Evolutionary conservation across 1,140 invertebrate species (phyloP), one percentile per base, ranked within the genome.

Genomic region (Chrysomallon squamiferum): DNA sequence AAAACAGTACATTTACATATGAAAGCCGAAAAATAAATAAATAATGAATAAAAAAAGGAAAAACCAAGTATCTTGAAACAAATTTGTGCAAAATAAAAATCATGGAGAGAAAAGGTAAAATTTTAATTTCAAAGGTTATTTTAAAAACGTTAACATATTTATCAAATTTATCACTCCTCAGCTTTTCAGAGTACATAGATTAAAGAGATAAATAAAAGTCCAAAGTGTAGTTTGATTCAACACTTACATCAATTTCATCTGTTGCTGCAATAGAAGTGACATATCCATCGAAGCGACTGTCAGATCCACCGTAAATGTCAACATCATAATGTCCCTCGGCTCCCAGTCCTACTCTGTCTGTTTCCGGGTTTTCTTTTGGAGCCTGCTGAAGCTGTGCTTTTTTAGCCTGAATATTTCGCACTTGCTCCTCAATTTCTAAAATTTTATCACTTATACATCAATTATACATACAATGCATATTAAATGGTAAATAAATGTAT

Each of bases 241-340:
- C n/a, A 86, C 85, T 87, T 86, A 91, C 91, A 85, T 96, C 94
- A 41, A 89, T 88, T 85, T 95, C 93, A 87, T 95, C 94, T 87
- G 95, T 96, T 0, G 95, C 92, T 60, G 95, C 95, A 87, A 98
- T 98, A 0, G 95, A 97, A 62, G 94, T 96, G 45, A 95, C 94
- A 87, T 97, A 98, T 38, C 94, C 95, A 81, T 94, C 94, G 87
- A 92, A 97, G 83, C 94, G 93, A 25, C 90, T 90, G 72, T 92
- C 93, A 13, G 29, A 68, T 59, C 89, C 91, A 50, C 95, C 94
- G 86, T 97, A 98, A 73, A 98, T 95, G 74, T 97, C 95, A 79
- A 90, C 91, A 86, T 98, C 96, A 87, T 94, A 86, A 68, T 84
- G 97, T 13, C 93, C 94, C 76, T 91, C 91, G 72, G 95, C 93